Conservation (phyloP, 2,888 invertebrate genomes). For the Stenurella melanura region DNA sequence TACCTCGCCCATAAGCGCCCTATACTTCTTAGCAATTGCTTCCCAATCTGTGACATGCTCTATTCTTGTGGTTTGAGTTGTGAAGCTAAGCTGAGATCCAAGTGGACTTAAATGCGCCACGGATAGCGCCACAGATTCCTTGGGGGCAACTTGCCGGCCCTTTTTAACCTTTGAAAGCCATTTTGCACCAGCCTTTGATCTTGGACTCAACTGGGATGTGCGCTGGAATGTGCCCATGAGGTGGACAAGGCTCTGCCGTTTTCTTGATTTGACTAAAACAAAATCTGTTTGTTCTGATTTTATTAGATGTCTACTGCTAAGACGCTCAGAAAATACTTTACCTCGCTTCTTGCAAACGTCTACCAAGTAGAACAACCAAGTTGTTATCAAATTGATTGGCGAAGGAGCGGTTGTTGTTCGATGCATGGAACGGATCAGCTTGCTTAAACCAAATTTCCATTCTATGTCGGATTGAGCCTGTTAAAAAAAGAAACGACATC, state of each 20-base stretch:
- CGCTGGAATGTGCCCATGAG: constrained; percentile 86
- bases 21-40: constrained; percentile 90
- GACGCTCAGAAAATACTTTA: constrained; percentile 54
- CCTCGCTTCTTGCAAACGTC: constrained; percentile 81
- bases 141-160: constrained; percentile 83
- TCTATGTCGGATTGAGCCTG: constrained; percentile 99
- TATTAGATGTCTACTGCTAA: constrained; percentile 46
- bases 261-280: constrained; percentile 69
- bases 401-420: constrained; percentile 97
- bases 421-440: constrained; percentile 99
- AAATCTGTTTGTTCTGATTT: constrained; percentile 52
- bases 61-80: constrained; percentile 84
- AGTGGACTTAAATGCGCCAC: constrained; percentile 88
- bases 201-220: constrained; percentile 82
- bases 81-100: constrained; percentile 90
- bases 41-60: constrained; percentile 96
- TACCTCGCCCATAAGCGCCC: constrained; percentile 81
- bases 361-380: constrained; percentile 91
- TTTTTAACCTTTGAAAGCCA: constrained; percentile 93
- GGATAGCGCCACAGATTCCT: constrained; percentile 86
- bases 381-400: constrained; percentile 97
- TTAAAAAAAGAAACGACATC: constrained; percentile 52
- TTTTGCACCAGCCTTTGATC: constrained; percentile 91
- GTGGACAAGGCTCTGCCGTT: constrained; percentile 87
- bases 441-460: constrained; percentile 99